Conservation (phyloP, 2,797 vertebrate genomes). For the Enteromius fasciolatus region DNA sequence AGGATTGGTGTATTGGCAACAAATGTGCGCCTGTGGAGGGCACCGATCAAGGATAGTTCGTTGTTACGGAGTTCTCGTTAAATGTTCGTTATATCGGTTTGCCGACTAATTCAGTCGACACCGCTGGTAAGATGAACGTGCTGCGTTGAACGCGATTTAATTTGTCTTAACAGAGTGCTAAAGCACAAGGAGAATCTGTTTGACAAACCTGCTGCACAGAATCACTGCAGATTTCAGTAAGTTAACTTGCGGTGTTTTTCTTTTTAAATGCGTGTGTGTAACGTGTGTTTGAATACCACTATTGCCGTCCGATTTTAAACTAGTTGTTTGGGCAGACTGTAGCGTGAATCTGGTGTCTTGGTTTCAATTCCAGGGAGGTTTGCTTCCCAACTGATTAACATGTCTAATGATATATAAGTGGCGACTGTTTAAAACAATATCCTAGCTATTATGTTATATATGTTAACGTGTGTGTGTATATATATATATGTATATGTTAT, state of each 20-base stretch:
- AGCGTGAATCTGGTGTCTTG: neutral
- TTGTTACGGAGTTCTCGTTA: neutral
- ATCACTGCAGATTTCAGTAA: neutral
- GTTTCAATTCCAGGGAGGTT: slow-evolving; percentile 6
- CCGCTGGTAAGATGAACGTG: neutral
- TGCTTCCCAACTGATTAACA: neutral
- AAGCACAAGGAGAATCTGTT: neutral
- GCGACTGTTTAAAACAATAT: neutral
- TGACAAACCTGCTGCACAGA: neutral
- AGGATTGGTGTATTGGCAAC: neutral
- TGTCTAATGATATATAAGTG: neutral
- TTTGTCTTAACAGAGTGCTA: neutral
- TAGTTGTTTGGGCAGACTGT: neutral
- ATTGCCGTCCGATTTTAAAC: neutral
- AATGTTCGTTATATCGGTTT: neutral
- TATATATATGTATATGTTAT: no score
- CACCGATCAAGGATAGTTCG: neutral
- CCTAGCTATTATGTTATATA: no score
- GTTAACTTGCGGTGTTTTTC: neutral
- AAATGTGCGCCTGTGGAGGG: neutral
- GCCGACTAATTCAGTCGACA: neutral
- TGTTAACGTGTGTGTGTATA: no score
- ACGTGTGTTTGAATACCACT: neutral
- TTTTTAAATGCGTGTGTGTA: neutral
- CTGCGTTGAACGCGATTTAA: neutral